Evolutionary conservation across 2,113 vertebrate genomes (phyloP).

Genomic region (Cebidichthys violaceus): DNA sequence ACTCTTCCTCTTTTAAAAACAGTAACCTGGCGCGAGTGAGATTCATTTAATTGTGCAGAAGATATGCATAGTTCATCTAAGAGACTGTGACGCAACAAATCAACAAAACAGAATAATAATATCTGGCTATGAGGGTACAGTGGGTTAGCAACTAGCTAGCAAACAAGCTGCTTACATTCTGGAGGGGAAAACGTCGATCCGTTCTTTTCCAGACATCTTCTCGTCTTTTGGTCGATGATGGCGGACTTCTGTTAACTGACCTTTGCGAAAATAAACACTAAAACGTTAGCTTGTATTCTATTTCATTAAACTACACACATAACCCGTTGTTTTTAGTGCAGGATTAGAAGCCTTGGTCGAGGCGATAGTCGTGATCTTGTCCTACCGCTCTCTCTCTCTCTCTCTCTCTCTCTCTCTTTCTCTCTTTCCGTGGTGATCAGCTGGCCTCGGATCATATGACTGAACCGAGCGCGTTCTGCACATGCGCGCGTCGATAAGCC

Average conservation of each 20-base stretch:
- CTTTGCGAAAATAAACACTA: neutral
- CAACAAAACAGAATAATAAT: neutral
- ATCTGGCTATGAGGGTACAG: constrained; percentile 18
- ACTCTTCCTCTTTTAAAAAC: constrained; percentile 74
- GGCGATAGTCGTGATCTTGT: constrained; percentile 69
- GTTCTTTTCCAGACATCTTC: constrained; percentile 95
- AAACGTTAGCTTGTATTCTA: neutral
- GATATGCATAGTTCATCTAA: neutral
- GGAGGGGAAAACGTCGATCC: constrained; percentile 97
- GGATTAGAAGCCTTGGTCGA: constrained; percentile 37
- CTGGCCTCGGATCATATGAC: constrained; percentile 79
- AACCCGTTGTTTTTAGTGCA: neutral
- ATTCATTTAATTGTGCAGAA: no score
- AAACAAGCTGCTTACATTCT: constrained; percentile 91
- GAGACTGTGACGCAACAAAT: neutral
- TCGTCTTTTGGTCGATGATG: constrained; percentile 60
- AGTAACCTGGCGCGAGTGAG: neutral
- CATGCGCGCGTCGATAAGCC: constrained; percentile 36
- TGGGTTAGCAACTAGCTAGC: constrained; percentile 54
- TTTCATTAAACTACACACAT: no score
- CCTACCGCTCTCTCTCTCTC: neutral
- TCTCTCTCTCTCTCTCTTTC: neutral
- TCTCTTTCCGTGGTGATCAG: constrained; percentile 68
- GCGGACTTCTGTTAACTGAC: neutral
- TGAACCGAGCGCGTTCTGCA: neutral